phyloP scores from a whole-genome alignment of 2,797 vertebrate species.

The Silurus aristotelis region DNA sequence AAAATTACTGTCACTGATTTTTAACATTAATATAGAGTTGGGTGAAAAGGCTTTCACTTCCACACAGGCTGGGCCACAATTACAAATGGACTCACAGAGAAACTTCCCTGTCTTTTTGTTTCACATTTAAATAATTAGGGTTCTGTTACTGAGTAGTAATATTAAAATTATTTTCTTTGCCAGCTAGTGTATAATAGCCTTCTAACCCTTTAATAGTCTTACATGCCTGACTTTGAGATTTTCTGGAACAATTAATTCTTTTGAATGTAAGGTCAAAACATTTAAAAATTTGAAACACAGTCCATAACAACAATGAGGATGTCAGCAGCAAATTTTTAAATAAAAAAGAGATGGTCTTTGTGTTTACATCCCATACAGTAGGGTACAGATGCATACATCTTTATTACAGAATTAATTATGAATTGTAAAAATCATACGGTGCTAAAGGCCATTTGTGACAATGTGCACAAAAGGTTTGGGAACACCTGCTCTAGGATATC shows the following conservation, averaged over 20 bases:
- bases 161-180: background rate
- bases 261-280: background rate
- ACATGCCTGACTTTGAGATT: background rate
- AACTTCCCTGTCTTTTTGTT: no score
- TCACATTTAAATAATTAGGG: no score
- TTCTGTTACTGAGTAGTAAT: background rate
- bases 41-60: background rate
- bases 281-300: background rate
- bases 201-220: background rate
- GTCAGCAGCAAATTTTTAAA: background rate
- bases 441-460: background rate
- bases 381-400: background rate
- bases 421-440: background rate
- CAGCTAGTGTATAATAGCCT: background rate
- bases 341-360: background rate
- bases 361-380: background rate
- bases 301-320: background rate
- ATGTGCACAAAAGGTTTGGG: background rate
- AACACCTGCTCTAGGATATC: background rate
- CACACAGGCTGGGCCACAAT: background rate
- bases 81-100: background rate
- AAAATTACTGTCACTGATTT: background rate
- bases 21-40: background rate
- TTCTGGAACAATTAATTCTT: background rate
- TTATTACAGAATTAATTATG: background rate